phyloP scores from a whole-genome alignment of 1,140 invertebrate genomes.

The Vanessa atalanta region DNA sequence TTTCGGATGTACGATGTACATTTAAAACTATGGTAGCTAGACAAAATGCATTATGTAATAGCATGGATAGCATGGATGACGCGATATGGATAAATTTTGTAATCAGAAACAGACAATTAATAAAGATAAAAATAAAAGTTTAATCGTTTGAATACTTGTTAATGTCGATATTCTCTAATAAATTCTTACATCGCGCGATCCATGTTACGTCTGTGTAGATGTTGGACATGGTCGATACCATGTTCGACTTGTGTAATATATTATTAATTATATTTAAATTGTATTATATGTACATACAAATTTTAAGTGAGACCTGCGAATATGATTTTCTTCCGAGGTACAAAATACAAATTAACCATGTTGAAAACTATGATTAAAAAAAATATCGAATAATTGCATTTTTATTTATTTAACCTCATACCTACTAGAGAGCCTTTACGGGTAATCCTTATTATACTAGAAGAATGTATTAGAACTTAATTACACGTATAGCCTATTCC shows the following conservation, averaged over 20 bases:
- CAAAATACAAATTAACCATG: slow-evolving; percentile 80
- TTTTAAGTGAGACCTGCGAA: slow-evolving; percentile 75
- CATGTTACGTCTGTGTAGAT: slow-evolving; percentile 42
- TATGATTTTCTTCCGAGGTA: slow-evolving; percentile 81
- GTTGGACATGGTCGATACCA: slow-evolving; percentile 42
- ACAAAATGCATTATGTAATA: slow-evolving; percentile 59
- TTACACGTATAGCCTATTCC: no score
- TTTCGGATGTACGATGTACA: slow-evolving; percentile 69
- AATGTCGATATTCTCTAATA: neutral
- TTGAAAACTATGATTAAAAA: slow-evolving; percentile 79
- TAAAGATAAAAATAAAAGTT: slow-evolving; percentile 1
- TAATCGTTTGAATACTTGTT: neutral
- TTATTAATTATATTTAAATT: slow-evolving; percentile 61
- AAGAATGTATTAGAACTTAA: no score
- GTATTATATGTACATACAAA: slow-evolving; percentile 79
- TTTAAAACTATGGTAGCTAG: slow-evolving; percentile 71
- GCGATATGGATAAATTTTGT: slow-evolving; percentile 4
- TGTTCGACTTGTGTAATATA: slow-evolving; percentile 68
- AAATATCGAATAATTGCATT: slow-evolving; percentile 62
- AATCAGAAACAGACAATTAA: neutral
- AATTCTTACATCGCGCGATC: slow-evolving; percentile 17
- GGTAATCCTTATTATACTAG: no score
- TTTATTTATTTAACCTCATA: slow-evolving; percentile 38
- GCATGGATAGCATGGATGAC: slow-evolving; percentile 29
- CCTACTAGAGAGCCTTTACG: no score